Conservation (phyloP, 2,888 invertebrate genomes). For the Cyclophora punctaria region DNA sequence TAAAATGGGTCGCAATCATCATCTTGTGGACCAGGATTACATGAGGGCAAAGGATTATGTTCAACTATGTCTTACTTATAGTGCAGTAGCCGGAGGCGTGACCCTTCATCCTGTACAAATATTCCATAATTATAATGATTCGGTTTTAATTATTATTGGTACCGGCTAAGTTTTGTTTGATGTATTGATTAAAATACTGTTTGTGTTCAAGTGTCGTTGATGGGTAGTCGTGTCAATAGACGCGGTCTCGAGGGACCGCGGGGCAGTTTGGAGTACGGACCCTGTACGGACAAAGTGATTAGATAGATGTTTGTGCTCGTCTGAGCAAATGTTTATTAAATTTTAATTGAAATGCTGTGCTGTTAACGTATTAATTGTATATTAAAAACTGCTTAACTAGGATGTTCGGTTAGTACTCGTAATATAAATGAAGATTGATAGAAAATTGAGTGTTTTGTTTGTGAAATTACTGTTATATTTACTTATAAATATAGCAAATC, state of each 20-base stretch:
- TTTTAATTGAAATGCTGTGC: too few species aligned
- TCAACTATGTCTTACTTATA: slow-evolving; percentile 39
- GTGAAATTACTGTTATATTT: too few species aligned
- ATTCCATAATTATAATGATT: slow-evolving; percentile 71
- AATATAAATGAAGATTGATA: too few species aligned
- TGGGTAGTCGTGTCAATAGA: slow-evolving; percentile 47
- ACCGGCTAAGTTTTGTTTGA: slow-evolving; percentile 71
- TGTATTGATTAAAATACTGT: slow-evolving; percentile 73
- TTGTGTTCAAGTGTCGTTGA: slow-evolving; percentile 61
- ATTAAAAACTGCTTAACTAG: too few species aligned
- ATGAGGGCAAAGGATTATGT: slow-evolving; percentile 37
- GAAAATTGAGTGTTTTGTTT: too few species aligned
- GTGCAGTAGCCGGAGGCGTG: slow-evolving; percentile 46
- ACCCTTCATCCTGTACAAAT: slow-evolving; percentile 69
- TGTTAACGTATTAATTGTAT: too few species aligned
- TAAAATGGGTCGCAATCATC: slow-evolving; percentile 72
- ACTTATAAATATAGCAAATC: too few species aligned
- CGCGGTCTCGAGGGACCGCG: slow-evolving; percentile 11
- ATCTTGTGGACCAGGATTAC: slow-evolving; percentile 67
- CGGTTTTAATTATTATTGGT: slow-evolving; percentile 74
- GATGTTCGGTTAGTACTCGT: too few species aligned
- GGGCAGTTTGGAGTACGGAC: slow-evolving; percentile 11
- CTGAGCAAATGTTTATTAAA: not conserved
- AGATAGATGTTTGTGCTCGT: not conserved
- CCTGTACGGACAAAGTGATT: not conserved